These are phyloP conservation scores for Trichonephila clavata DNA, from an alignment of 1,140 invertebrate species.

Conservation along the genomic window DNA sequence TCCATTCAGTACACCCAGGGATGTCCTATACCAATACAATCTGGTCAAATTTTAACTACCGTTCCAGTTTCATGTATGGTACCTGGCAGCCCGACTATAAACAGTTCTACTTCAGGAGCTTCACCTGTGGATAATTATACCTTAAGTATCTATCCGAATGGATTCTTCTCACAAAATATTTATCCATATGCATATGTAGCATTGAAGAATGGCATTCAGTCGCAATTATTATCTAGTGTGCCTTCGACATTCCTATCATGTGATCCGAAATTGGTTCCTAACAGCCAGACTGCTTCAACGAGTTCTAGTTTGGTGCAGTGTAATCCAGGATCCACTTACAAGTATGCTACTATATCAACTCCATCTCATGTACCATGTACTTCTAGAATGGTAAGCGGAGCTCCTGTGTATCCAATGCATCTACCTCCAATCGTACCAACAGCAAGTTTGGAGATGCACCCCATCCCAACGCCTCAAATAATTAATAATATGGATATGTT, in stretches of 20 bases:
- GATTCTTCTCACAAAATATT: background rate
- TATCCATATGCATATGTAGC: background rate
- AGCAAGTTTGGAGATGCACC: slow-evolving; percentile 23
- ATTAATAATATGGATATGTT: background rate
- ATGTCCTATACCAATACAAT: background rate
- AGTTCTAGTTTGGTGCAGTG: slow-evolving; percentile 19
- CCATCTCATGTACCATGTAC: slow-evolving; percentile 8
- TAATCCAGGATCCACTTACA: background rate
- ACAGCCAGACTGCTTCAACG: background rate
- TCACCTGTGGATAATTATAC: background rate
- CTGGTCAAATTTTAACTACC: background rate
- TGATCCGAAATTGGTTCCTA: background rate
- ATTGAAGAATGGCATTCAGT: background rate
- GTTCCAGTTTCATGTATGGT: background rate
- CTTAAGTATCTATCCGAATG: background rate
- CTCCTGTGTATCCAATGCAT: background rate
- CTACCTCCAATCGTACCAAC: slow-evolving; percentile 4
- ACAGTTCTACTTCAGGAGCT: background rate
- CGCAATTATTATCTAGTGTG: background rate
- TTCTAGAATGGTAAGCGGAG: background rate
- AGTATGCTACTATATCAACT: background rate
- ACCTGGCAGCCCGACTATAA: background rate
- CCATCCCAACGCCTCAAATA: background rate
- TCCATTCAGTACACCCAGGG: background rate
- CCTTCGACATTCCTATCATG: background rate